phyloP scores from a whole-genome alignment of 1,140 invertebrate genomes.

The Hesperophylax magnus region DNA sequence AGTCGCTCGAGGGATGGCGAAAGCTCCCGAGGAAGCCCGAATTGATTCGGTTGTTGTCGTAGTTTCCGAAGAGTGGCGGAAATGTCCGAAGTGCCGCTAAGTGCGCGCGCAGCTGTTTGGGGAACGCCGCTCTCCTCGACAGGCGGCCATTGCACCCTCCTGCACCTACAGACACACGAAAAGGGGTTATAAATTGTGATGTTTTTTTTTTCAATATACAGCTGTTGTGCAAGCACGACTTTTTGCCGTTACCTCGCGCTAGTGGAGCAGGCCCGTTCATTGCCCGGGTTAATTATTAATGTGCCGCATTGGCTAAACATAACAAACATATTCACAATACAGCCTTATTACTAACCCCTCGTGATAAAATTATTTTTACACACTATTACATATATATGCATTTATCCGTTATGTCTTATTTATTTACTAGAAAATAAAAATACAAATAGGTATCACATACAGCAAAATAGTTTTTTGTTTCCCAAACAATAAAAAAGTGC shows the following conservation, averaged over 20 bases:
- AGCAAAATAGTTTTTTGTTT: too few relatives aligned
- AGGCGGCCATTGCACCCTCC: conserved; percentile 41
- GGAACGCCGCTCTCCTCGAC: conserved; percentile 28
- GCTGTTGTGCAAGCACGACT: conserved; percentile 23
- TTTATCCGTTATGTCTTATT: too few relatives aligned
- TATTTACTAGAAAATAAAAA: too few relatives aligned
- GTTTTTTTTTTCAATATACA: conserved; percentile 7
- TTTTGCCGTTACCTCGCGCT: neutral
- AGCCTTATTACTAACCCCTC: too few relatives aligned
- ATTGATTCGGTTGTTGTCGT: neutral
- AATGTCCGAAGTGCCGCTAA: conserved; percentile 9
- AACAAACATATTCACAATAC: too few relatives aligned
- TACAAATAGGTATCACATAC: too few relatives aligned
- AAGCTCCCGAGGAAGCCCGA: neutral
- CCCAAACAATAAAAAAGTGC: too few relatives aligned
- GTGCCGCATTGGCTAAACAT: too few relatives aligned
- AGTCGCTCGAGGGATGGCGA: neutral
- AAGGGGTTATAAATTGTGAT: conserved; percentile 32
- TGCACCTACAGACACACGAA: conserved; percentile 44
- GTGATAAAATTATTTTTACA: too few relatives aligned
- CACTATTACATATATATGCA: too few relatives aligned
- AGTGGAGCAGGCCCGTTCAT: neutral
- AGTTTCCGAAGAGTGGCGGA: neutral
- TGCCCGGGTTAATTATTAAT: too few relatives aligned
- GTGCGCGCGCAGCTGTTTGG: conserved; percentile 29